phyloP scores from a whole-genome alignment of 2,113 vertebrate genomes.

The Geothlypis trichas region DNA sequence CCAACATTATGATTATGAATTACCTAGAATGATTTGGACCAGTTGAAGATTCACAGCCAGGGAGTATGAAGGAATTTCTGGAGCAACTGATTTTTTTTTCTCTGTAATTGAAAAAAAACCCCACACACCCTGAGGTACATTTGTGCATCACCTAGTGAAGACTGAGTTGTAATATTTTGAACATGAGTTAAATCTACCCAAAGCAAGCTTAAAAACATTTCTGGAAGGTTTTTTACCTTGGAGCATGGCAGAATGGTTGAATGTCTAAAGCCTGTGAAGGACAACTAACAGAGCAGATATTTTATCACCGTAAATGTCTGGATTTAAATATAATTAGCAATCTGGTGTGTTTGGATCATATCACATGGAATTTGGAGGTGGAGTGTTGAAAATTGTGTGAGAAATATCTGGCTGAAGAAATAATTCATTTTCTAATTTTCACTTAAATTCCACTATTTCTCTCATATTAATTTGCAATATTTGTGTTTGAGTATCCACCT shows the following conservation, averaged over 20 bases:
- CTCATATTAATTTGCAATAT: neutral
- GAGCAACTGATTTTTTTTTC: neutral
- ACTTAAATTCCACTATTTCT: neutral
- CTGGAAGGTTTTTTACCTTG: neutral
- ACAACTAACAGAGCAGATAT: neutral
- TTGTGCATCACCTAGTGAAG: neutral
- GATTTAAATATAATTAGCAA: neutral
- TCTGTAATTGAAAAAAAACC: neutral
- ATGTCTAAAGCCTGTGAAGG: neutral
- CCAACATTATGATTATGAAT: rapidly evolving
- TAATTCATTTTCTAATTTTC: neutral
- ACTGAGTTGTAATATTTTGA: neutral
- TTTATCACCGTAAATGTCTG: neutral
- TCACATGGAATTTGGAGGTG: neutral
- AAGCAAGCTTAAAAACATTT: neutral
- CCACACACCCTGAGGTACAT: neutral
- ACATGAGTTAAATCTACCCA: neutral
- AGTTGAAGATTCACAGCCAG: neutral
- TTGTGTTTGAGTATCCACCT: neutral
- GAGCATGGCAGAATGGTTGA: neutral
- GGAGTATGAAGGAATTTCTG: neutral
- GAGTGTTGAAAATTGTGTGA: neutral
- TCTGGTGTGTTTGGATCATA: neutral
- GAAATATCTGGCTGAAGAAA: neutral
- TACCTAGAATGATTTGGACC: neutral